Evolutionary conservation across 2,113 vertebrate genomes (phyloP).

Genomic region (Callionymus lyra): DNA sequence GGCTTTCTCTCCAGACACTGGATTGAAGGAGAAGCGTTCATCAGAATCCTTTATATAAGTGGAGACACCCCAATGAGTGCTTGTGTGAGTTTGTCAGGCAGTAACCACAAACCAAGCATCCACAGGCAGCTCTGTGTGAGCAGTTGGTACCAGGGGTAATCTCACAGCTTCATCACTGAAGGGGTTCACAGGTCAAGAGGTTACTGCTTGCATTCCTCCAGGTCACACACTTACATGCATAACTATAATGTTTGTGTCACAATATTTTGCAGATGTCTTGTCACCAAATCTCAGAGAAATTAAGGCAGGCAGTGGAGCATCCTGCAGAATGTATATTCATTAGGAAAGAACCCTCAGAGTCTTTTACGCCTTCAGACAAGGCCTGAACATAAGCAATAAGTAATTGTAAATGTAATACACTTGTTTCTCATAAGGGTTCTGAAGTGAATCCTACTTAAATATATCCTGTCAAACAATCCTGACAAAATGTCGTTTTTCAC

Average conservation of each 20-base stretch:
- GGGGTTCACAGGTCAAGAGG: background rate
- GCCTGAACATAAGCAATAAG: too few species aligned
- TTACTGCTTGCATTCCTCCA: background rate
- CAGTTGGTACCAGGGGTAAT: background rate
- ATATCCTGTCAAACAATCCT: too few species aligned
- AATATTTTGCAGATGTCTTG: background rate
- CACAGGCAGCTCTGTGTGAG: background rate
- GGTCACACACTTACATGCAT: background rate
- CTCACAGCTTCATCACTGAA: background rate
- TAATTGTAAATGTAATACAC: too few species aligned
- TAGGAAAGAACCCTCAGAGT: too few species aligned
- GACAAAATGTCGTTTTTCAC: too few species aligned
- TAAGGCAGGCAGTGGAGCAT: background rate
- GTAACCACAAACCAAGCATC: background rate
- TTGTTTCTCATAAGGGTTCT: too few species aligned
- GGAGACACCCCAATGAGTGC: constrained; percentile 2
- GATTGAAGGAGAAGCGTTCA: constrained; percentile 12
- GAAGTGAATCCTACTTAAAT: too few species aligned
- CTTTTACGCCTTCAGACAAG: too few species aligned
- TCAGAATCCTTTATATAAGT: constrained; percentile 19
- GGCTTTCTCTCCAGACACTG: constrained; percentile 8
- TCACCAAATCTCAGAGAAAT: background rate
- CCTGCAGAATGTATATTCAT: too few species aligned
- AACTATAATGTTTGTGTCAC: background rate
- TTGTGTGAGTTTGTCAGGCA: background rate